Conservation (phyloP, 2,888 invertebrate species). For the Lasioglossum lativentre region DNA sequence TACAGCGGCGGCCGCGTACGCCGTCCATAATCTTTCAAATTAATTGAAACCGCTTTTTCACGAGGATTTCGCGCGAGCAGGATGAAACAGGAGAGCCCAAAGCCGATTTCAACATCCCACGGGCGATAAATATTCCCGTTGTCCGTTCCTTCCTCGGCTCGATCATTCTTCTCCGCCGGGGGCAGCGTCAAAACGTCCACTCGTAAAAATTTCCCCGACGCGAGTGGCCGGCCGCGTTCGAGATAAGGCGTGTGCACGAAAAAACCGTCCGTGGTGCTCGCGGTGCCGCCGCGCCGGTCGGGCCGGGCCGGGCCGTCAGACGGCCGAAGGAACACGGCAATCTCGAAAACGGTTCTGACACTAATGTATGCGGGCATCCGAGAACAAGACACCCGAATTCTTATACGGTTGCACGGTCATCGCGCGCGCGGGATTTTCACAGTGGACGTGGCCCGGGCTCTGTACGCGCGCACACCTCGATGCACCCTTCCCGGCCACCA, state of each 20-base stretch:
- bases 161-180: constrained; percentile 24
- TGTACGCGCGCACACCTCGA: background rate
- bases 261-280: constrained; percentile 23
- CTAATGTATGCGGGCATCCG: constrained; percentile 60
- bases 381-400: constrained; percentile 49
- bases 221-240: constrained; percentile 14
- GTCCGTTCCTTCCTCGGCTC: constrained; percentile 19
- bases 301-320: constrained; percentile 25
- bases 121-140: constrained; percentile 36
- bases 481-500: constrained; percentile 18
- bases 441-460: constrained; percentile 24
- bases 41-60: constrained; percentile 1
- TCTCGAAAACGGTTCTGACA: constrained; percentile 56
- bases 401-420: constrained; percentile 45
- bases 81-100: constrained; percentile 3
- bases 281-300: no score
- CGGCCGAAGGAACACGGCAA: constrained; percentile 51
- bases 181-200: constrained; percentile 23
- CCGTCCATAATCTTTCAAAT: background rate
- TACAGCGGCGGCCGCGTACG: background rate
- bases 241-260: constrained; percentile 45
- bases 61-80: constrained; percentile 2
- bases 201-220: constrained; percentile 27
- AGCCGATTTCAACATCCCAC: constrained; percentile 4
- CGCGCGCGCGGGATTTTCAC: constrained; percentile 35